Evolutionary conservation across 37 sponge, comb jelly and placozoan species (phyloP).

Genomic region (Mnemiopsis leidyi): DNA sequence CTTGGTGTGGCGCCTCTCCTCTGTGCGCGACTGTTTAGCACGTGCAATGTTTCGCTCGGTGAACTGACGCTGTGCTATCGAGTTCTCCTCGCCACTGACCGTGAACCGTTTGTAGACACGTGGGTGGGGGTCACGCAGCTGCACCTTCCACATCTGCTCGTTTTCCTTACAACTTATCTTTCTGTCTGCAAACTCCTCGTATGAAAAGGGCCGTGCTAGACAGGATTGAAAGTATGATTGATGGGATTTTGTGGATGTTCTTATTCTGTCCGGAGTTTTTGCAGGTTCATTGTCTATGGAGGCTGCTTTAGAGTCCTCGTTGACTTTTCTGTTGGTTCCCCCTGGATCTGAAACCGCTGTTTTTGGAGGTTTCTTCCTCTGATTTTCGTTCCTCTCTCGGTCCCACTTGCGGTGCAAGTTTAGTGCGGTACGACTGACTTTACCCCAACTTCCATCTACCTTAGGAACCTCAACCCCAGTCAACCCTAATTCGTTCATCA

Average conservation of each 20-base stretch:
- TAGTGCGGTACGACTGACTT: conserved; percentile 7
- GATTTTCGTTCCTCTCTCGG: background rate
- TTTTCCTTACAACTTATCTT: conserved; percentile 35
- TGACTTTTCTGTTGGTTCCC: background rate
- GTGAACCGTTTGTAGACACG: conserved; percentile 15
- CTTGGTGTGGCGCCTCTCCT: background rate
- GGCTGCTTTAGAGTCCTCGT: background rate
- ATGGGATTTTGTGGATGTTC: background rate
- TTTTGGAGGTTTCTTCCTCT: background rate
- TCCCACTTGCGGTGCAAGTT: conserved; percentile 29
- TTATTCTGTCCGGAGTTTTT: background rate
- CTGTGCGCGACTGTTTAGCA: background rate
- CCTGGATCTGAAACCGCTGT: conserved; percentile 40
- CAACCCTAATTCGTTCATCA: conserved; percentile 30
- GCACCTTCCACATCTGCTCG: background rate
- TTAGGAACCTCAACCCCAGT: conserved; percentile 15
- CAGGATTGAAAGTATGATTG: conserved; percentile 15
- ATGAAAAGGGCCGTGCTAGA: conserved; percentile 11
- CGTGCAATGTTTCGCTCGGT: background rate
- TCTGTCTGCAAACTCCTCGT: conserved; percentile 42
- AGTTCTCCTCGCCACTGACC: conserved; percentile 34
- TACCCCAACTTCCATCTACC: conserved; percentile 9
- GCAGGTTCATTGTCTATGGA: background rate
- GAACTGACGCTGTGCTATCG: background rate
- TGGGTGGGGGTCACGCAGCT: background rate